Evolutionary conservation across 1,140 invertebrate genomes (phyloP).

Genomic region (Ladona fulva): DNA sequence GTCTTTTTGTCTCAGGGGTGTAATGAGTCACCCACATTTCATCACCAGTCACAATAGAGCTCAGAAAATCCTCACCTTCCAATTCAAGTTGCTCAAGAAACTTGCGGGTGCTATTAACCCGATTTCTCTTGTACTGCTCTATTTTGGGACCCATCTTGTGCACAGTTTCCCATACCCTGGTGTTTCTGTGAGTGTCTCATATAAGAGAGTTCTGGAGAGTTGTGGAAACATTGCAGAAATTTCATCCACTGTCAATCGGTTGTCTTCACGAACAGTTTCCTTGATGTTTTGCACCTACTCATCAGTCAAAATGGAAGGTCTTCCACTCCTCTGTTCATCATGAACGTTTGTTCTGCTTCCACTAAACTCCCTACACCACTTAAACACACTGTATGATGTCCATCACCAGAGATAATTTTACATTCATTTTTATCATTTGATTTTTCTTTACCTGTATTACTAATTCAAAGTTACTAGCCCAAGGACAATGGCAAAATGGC

Average conservation of each 20-base stretch:
- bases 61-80: too few species aligned
- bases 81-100: conserved; percentile 22
- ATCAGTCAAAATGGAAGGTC: conserved; percentile 22
- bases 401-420: too few species aligned
- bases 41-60: too few species aligned
- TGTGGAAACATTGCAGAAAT: conserved; percentile 16
- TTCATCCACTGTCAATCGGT: too few species aligned
- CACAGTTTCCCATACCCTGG: conserved; percentile 20
- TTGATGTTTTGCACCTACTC: conserved; percentile 22
- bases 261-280: conserved; percentile 14
- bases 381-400: conserved; percentile 21
- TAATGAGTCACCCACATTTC: conserved; percentile 23
- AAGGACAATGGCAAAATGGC: too few species aligned
- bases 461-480: too few species aligned
- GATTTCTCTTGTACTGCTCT: not conserved
- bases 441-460: too few species aligned
- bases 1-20: conserved; percentile 26
- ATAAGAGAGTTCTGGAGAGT: conserved; percentile 17
- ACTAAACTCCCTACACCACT: conserved; percentile 23
- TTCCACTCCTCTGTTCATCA: conserved; percentile 21
- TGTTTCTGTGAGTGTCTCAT: conserved; percentile 20
- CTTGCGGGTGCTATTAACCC: not conserved
- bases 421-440: too few species aligned
- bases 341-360: conserved; percentile 23
- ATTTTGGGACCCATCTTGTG: conserved; percentile 19